Evolutionary conservation across 2,888 invertebrate genomes (phyloP).

Genomic region (Scaptomyza cyrtandrae): DNA sequence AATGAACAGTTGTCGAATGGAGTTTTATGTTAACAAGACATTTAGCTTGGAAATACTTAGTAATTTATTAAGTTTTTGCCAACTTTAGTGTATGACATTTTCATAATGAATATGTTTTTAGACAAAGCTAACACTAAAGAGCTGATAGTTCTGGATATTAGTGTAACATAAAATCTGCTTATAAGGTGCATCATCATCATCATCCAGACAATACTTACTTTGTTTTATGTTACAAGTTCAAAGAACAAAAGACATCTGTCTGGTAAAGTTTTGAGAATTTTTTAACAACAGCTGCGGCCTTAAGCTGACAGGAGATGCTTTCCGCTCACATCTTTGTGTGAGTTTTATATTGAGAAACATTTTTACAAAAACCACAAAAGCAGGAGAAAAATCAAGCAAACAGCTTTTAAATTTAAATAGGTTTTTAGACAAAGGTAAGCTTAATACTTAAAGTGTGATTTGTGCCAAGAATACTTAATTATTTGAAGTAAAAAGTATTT

Average conservation of each 20-base stretch:
- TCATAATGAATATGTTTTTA: too few relatives aligned
- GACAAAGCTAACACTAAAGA: neutral
- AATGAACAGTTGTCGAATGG: neutral
- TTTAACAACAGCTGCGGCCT: slow-evolving; percentile 17
- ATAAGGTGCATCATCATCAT: neutral
- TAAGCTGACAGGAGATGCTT: slow-evolving; percentile 4
- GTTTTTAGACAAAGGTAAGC: neutral
- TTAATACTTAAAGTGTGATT: neutral
- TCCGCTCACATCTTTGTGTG: neutral
- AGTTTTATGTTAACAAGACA: too few relatives aligned
- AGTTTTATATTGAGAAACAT: slow-evolving; percentile 1
- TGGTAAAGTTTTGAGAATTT: neutral
- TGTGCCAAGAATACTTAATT: neutral
- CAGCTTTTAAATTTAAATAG: neutral
- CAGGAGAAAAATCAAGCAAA: slow-evolving; percentile 2
- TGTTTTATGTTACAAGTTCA: neutral
- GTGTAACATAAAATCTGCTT: neutral
- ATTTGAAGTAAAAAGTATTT: neutral
- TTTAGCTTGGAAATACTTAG: too few relatives aligned
- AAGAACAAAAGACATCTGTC: neutral
- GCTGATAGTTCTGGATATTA: neutral
- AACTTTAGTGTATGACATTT: neutral
- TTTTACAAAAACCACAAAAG: neutral
- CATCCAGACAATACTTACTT: neutral
- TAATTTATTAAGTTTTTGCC: neutral